These are phyloP conservation scores for Actinemys pallida DNA, from an alignment of 2,113 vertebrate species.

Conservation along the genomic window DNA sequence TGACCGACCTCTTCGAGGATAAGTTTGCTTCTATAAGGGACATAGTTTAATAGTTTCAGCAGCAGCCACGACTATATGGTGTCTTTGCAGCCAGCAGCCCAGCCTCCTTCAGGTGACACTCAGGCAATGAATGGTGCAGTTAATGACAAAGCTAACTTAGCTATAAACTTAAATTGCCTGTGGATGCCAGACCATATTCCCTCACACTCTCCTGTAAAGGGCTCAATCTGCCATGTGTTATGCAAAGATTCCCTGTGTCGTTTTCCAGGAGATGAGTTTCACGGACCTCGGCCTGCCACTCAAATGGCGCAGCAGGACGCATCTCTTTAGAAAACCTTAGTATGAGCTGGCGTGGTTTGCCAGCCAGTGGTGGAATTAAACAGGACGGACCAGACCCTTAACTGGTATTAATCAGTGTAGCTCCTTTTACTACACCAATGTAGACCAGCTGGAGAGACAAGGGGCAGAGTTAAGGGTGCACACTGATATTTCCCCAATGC, in stretches of 20 bases:
- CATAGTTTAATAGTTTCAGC: slow-evolving; percentile 7
- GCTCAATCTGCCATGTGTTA: not conserved
- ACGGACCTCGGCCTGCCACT: rapidly evolving
- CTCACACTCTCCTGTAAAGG: rapidly evolving
- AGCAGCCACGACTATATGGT: not conserved
- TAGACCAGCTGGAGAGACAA: rapidly evolving
- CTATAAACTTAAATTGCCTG: not conserved
- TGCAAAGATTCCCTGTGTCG: rapidly evolving
- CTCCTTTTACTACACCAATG: rapidly evolving
- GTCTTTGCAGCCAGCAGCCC: slow-evolving; percentile 20
- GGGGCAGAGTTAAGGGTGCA: not conserved
- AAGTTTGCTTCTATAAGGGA: not conserved
- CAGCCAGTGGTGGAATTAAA: not conserved
- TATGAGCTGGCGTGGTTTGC: not conserved
- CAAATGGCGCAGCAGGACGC: not conserved
- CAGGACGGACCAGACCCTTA: not conserved
- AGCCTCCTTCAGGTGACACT: not conserved
- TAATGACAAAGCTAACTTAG: not conserved
- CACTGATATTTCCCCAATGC: rapidly evolving
- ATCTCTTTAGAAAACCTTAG: not conserved
- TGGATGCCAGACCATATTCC: not conserved
- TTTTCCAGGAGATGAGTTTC: not conserved
- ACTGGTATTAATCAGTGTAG: not conserved
- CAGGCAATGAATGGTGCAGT: not conserved
- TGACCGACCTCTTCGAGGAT: not conserved